Base-by-base conservation (phyloP, 2,888 invertebrate genomes). In the Caenorhabditis angaria region DNA sequence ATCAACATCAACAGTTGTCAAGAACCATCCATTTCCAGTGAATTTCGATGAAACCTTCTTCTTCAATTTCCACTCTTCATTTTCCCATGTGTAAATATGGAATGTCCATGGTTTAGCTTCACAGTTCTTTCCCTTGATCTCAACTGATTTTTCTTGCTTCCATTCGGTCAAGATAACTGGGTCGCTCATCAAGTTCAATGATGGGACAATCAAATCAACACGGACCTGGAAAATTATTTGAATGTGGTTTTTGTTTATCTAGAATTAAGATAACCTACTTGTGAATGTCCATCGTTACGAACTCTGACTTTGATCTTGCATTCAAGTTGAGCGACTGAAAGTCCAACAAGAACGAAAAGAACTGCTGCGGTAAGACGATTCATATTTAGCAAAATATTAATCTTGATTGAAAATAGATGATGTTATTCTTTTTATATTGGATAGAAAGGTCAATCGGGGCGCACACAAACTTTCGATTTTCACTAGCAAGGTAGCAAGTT, bases 21-120 rank as follows among this genome's bases (percentile, higher is more conserved):
- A 25, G 27, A 63, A 48, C 75, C 78, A 75, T 65, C 78, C 78
- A 54, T 78, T 73, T 64, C 78, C 78, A 22, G 70, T 66, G 65
- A 78, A 76, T 61, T 76, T 78, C 41, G 75, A 61, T 51, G 70
- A 65, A 3, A 65, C 65, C 54, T 78, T 78, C 76, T 78, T 78
- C 53, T 70, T 72, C 47, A 72, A 64, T 12, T 67, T 70, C 78
- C 78, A 78, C 10, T 76, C 56, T 29, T 57, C 62, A 53, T 76
- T 57, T 50, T 73, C 59, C 71, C 69, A 74, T 64, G 60, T 66
- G 65, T 72, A 70, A 10, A 72, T 65, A 66, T 70, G 66, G 70
- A 77, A 74, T 53, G 75, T 65, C 78, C 78, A 78, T 8, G 58
- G 76, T 54, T 78, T 78, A 54, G 61, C 61, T 55, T 78, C 78